phyloP scores from a whole-genome alignment of 1,140 invertebrate species.

The Papilio dardanus region DNA sequence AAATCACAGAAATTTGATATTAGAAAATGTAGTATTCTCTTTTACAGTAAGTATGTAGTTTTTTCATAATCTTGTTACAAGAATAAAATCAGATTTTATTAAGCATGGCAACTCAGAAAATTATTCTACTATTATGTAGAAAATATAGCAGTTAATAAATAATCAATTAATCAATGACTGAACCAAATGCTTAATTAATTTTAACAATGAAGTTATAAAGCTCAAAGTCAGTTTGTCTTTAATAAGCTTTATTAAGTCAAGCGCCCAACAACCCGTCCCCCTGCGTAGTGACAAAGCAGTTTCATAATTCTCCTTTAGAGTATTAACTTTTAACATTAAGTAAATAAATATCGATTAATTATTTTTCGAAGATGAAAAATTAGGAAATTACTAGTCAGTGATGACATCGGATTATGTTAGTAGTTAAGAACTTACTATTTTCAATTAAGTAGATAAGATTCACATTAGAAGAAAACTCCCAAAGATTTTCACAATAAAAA shows the following conservation, averaged over 20 bases:
- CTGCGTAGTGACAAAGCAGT: slow-evolving; percentile 26
- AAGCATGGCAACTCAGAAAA: too few species aligned
- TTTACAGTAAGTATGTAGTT: too few species aligned
- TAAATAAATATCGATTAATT: neutral
- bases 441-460: too few species aligned
- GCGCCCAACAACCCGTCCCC: slow-evolving; percentile 19
- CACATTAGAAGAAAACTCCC: too few species aligned
- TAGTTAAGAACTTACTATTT: too few species aligned
- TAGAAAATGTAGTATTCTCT: neutral
- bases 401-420: too few species aligned
- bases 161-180: slow-evolving; percentile 21
- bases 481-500: too few species aligned
- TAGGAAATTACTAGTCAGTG: too few species aligned
- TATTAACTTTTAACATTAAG: slow-evolving; percentile 6
- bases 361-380: too few species aligned
- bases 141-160: neutral
- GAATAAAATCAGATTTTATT: too few species aligned
- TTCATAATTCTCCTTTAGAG: slow-evolving; percentile 9
- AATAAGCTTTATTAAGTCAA: slow-evolving; percentile 38
- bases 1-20: neutral
- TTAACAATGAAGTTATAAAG: slow-evolving; percentile 30
- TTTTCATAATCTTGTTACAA: too few species aligned
- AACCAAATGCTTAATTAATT: slow-evolving; percentile 28
- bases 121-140: neutral
- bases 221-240: slow-evolving; percentile 29